Percentiles rank a stretch among this genome's conserved stretches.
Evolutionary conservation across 2,113 vertebrate species (phyloP).

Genomic region (Chamaetylas fuelleborni): DNA sequence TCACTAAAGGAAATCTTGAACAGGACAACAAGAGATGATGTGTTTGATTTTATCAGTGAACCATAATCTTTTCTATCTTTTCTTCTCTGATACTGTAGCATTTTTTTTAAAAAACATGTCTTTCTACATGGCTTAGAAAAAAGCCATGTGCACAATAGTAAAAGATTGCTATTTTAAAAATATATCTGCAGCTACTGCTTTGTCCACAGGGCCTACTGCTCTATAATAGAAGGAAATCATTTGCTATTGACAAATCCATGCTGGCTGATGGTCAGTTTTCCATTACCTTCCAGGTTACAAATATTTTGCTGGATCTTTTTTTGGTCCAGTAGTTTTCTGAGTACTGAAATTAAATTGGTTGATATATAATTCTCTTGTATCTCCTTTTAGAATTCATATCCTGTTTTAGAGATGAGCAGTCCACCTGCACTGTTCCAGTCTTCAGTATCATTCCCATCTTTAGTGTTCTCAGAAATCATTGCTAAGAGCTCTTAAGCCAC

Average conservation of each 20-base stretch:
- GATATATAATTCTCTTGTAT: neutral
- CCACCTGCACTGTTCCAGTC: neutral
- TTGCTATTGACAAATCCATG: neutral
- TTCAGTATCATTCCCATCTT: neutral
- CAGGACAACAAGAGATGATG: neutral
- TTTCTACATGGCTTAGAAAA: neutral
- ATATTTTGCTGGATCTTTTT: neutral
- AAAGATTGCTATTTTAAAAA: neutral
- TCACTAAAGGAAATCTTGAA: neutral
- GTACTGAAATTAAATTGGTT: neutral
- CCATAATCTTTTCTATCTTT: neutral
- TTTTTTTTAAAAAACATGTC: neutral
- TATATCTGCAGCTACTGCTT: neutral
- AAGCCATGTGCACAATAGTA: neutral
- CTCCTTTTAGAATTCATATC: neutral
- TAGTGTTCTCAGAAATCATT: neutral
- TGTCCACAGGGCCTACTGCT: neutral
- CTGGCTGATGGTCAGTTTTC: neutral
- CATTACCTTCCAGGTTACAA: neutral
- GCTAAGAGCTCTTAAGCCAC: neutral
- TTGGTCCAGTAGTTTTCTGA: neutral
- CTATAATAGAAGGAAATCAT: neutral
- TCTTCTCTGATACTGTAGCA: rapidly evolving
- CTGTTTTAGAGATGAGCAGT: neutral
- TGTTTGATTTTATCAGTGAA: neutral